Percentiles rank a stretch among this genome's conserved stretches.
These are phyloP conservation scores for Drosophila rufa DNA, from an alignment of 1,140 invertebrate species.

Conservation along the genomic window DNA sequence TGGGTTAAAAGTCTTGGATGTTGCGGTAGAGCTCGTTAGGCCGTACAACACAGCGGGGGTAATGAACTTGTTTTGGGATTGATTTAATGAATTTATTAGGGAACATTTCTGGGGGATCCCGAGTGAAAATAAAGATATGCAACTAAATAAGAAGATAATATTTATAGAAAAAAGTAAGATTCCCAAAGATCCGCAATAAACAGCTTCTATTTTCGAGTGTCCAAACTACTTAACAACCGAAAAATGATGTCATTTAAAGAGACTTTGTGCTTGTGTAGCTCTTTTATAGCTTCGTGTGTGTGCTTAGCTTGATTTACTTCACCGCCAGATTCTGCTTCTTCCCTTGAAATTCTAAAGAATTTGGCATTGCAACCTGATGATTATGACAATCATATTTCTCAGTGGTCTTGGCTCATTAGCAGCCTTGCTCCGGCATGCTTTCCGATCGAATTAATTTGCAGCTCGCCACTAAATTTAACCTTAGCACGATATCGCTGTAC, in stretches of 20 bases:
- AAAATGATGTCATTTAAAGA: slow-evolving; percentile 52
- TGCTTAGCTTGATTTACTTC: slow-evolving; percentile 15
- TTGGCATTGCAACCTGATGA: slow-evolving; percentile 64
- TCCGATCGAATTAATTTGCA: slow-evolving; percentile 37
- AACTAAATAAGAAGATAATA: background rate
- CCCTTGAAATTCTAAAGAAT: slow-evolving; percentile 36
- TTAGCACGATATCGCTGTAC: slow-evolving; percentile 33
- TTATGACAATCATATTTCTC: slow-evolving; percentile 43
- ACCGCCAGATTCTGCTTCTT: slow-evolving; percentile 20
- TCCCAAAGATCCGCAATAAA: background rate
- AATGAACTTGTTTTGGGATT: slow-evolving; percentile 25
- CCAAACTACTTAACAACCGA: slow-evolving; percentile 15
- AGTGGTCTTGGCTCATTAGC: slow-evolving; percentile 50
- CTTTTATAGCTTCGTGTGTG: slow-evolving; percentile 22
- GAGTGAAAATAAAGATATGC: too few relatives aligned
- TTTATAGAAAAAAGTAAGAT: too few relatives aligned
- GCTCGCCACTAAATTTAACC: slow-evolving; percentile 29
- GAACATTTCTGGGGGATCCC: background rate
- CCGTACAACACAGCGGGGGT: slow-evolving; percentile 2
- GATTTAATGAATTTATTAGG: background rate
- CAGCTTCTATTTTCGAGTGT: background rate
- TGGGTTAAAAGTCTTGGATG: slow-evolving; percentile 30
- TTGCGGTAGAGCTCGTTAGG: slow-evolving; percentile 30
- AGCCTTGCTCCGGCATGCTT: slow-evolving; percentile 29
- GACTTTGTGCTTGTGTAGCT: slow-evolving; percentile 27